Evolutionary conservation across 2,113 vertebrate genomes (phyloP), one percentile per base, ranked within the genome.

Genomic region (Glareola pratincola): DNA sequence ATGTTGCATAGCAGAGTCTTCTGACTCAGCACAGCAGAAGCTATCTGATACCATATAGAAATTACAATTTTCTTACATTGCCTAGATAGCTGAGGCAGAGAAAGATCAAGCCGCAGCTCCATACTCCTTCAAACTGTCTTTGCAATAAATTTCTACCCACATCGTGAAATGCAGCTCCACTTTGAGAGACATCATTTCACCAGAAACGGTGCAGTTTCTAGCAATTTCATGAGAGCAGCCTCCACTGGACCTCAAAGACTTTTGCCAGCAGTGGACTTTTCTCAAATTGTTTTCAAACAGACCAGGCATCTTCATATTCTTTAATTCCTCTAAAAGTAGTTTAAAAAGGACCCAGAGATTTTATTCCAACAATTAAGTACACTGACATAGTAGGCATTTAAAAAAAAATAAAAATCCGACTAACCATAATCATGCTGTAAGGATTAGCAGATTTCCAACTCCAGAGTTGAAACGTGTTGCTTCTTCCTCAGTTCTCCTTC

Each of bases 21-120:
- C 95, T 93, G 94, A 97, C 88, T 97, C 94, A 96, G 95, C 96
- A 96, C 36, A 75, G 80, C 56, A 84, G 73, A 64, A 97, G 57
- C 66, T 86, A 83, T 79, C 63, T 77, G 47, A 71, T 63, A 87
- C 16, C 76, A 48, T 29, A 75, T 24, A 94, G 80, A 92, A 97
- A 92, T 89, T 18, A 75, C 30, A 68, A 72, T 93, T 89, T 94
- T 94, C 60, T 87, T 91, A 75, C 48, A n/a, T 94, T 91, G 47
- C 83, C 83, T 95, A 78, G 51, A 64, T 84, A 92, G 8, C 16
- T 79, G 75, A 95, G 69, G 72, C 30, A 64, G 20, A 22, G 66
- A 43, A 82, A 96, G 94, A 95, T 67, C 64, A 91, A 89, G 8
- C 4, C 30, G 67, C n/a, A 20, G 6, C n/a, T 90, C 24, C 43